Evolutionary conservation across 1,140 invertebrate genomes (phyloP), one percentile per base, ranked within the genome.

Genomic region (Pseudomyrmex flavicornis): DNA sequence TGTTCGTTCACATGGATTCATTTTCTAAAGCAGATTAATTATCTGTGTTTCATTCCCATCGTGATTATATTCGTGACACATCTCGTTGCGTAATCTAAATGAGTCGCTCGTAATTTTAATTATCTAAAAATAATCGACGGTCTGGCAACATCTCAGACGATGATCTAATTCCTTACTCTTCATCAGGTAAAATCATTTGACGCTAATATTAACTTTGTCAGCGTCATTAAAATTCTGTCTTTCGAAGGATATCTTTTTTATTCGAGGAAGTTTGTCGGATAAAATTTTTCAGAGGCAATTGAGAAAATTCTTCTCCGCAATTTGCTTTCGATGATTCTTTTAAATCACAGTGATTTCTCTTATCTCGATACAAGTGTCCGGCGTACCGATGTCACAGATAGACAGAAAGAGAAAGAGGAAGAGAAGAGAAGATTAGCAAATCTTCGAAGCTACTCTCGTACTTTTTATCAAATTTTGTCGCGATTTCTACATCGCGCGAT

Each of bases 51-150:
- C 3, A n/a, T 48, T 17, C 35, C 10, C 13, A 44, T 17, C 26
- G 44, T 26, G 13, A 15, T 9, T 54, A 54, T 10, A 17, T 35
- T 22, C 35, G 13, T 56, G 9, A n/a, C 17, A 13, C 22, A 8
- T 79, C 26, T 46, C 46, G 7, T 59, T 80, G 66, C 76, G 35
- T 72, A 72, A 80, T 61, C n/a, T n/a, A 20, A 69, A 70, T 58
- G 20, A 17, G n/a, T 61, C 15, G 17, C n/a, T 59, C 26, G 65
- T 79, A 69, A 50, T n/a, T 77, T 79, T 22, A 72, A 80, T 80
- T 35, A 72, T 66, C 76, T 80, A 80, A 70, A 70, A 80, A 80
- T 80, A 79, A 79, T 79, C 26, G 35, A 59, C 2, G 54, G 22
- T 79, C 54, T 80, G 76, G 76, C 76, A 80, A 9, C 22, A 17